Conservation (phyloP, 2,113 vertebrate genomes). For the Microtus montanus region DNA sequence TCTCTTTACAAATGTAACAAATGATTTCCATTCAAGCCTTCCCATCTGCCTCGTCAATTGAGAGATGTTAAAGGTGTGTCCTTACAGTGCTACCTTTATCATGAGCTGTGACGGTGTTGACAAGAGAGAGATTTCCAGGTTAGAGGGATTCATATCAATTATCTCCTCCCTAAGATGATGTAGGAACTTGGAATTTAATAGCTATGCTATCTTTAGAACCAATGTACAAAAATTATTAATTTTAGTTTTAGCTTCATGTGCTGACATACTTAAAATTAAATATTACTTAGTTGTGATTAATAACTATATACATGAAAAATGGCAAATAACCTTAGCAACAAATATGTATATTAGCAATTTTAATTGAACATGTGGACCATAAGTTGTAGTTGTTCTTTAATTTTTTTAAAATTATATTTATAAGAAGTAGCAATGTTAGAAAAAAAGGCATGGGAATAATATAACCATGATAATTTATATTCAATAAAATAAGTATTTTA, state of each 20-base stretch:
- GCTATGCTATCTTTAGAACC: conserved; percentile 42
- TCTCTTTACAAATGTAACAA: conserved; percentile 3
- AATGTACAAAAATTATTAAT: background rate
- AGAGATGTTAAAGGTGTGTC: conserved; percentile 34
- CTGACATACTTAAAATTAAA: background rate
- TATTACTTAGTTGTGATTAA: background rate
- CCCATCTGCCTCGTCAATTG: conserved; percentile 8
- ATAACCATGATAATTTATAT: background rate
- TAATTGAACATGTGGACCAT: background rate
- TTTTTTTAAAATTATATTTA: background rate
- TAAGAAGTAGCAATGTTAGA: background rate
- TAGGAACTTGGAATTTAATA: conserved; percentile 50
- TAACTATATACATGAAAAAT: background rate
- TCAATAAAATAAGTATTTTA: background rate
- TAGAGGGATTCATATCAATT: conserved; percentile 41
- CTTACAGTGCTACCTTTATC: conserved; percentile 16
- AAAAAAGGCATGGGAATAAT: background rate
- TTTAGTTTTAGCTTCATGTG: conserved; percentile 18
- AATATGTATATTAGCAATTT: background rate
- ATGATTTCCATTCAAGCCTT: background rate
- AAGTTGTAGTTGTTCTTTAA: background rate
- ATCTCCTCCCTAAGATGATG: conserved; percentile 7
- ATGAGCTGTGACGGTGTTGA: conserved; percentile 30
- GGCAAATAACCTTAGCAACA: conserved; percentile 7
- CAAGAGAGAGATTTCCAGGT: conserved; percentile 42